These are phyloP conservation scores for Forpus xanthops DNA, from an alignment of 2,797 vertebrate species.

Conservation along the genomic window DNA sequence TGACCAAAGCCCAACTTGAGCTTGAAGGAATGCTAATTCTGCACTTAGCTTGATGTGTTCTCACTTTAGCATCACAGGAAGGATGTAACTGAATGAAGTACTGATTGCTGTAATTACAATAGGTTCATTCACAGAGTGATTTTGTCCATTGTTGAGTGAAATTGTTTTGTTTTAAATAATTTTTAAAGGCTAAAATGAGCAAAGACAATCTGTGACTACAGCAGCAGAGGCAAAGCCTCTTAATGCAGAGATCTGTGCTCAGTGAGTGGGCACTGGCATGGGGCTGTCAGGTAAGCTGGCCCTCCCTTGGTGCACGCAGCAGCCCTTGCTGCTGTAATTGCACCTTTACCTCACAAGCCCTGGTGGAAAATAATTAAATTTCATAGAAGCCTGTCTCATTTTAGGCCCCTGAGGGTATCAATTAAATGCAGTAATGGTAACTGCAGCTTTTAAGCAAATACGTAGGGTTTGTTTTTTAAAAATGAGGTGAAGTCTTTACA, in stretches of 20 bases:
- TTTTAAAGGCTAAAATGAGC: neutral
- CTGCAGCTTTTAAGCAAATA: constrained; percentile 21
- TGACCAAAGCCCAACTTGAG: neutral
- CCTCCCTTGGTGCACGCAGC: neutral
- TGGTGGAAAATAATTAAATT: neutral
- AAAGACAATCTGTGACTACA: too few relatives aligned
- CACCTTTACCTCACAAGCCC: neutral
- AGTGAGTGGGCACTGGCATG: fast-evolving
- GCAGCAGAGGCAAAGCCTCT: neutral
- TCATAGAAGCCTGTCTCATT: neutral
- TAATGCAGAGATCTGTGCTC: neutral
- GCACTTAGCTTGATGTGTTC: too few relatives aligned
- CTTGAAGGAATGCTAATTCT: fast-evolving
- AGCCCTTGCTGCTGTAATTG: neutral
- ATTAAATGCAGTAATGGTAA: neutral
- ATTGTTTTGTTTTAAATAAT: neutral
- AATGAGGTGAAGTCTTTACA: neutral
- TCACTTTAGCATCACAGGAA: neutral
- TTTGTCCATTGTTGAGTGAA: neutral
- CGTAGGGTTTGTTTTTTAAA: neutral
- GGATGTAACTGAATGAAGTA: neutral
- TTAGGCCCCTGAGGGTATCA: neutral
- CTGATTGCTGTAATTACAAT: neutral
- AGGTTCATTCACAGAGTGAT: neutral
- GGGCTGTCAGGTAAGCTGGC: neutral